These are phyloP conservation scores for Coccyzus lansbergi DNA, from an alignment of 2,797 vertebrate genomes.

Conservation along the genomic window DNA sequence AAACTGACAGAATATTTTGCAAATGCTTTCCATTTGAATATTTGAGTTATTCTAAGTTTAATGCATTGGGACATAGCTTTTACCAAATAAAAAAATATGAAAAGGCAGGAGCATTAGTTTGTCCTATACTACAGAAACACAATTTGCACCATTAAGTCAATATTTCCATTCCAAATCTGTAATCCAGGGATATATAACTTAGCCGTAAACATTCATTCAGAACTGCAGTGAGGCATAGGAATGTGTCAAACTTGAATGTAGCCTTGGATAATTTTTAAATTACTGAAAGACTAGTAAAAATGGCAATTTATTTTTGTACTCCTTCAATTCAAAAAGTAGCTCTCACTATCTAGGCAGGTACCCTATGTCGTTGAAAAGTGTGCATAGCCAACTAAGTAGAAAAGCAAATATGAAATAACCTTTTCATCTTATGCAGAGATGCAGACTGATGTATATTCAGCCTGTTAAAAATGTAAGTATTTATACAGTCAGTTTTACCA, in stretches of 20 bases:
- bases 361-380: neutral
- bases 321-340: neutral
- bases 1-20: neutral
- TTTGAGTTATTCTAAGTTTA: neutral
- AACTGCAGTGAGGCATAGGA: neutral
- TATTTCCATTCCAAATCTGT: constrained; percentile 9
- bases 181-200: neutral
- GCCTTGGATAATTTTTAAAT: constrained; percentile 18
- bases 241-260: neutral
- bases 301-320: neutral
- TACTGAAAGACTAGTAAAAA: neutral
- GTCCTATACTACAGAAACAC: neutral
- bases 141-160: neutral
- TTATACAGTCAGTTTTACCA: constrained; percentile 7
- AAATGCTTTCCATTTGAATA: neutral
- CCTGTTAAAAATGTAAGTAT: neutral
- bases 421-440: neutral
- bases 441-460: neutral
- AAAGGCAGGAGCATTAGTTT: neutral
- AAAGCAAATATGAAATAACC: constrained; percentile 7
- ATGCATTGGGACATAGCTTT: neutral
- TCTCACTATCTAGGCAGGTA: neutral
- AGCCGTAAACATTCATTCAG: constrained; percentile 18
- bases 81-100: neutral
- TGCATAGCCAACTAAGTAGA: neutral